Base-by-base conservation (phyloP, 2,797 vertebrate genomes). In the Chanos chanos region DNA sequence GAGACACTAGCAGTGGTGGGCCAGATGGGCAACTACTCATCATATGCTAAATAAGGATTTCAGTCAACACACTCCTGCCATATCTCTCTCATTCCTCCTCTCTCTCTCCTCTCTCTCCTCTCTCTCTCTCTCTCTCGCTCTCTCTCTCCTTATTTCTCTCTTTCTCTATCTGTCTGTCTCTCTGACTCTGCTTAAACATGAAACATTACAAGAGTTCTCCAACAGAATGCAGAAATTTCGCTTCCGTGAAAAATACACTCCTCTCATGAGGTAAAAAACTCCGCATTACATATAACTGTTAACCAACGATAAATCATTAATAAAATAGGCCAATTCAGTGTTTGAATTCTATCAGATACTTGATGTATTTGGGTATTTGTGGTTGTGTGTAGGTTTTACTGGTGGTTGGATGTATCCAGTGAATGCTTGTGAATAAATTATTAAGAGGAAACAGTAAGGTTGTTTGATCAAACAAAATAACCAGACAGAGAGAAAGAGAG, bases 21-120 rank as follows among this genome's bases (percentile, higher is more conserved):
- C 86, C 90, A 93, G 92, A 94, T 94, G 92, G 90, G 72, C 76
- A 66, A 79, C 78, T 81, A 80, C 73, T 84, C 83, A 84, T 85
- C 84, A 86, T 84, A 87, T 77, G 81, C 76, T 85, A 85, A 88
- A 87, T 85, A 85, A 85, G 81, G 75, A 86, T 82, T 84, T 79
- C 75, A 75, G 77, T 86, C 84, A 85, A 87, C 83, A 22, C 66
- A 21, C 57, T 50, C 47, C 66, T 61, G 66, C 56, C 71, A 72
- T 6, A 30, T 13, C 60, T 59, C 18, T 39, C 47, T 65, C 72
- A 36, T 19, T 30, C 22, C 31, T 25, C 47, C 36, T 30, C 4
- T 22, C 59, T 61, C 61, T 39, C 69, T 75, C 13, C 34, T 31
- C 59, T 65, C 18, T 47, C 49, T 68, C 70, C 13, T 22, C 12